These are phyloP conservation scores for Polypedilum vanderplanki DNA, from an alignment of 1,140 invertebrate species.

Conservation along the genomic window DNA sequence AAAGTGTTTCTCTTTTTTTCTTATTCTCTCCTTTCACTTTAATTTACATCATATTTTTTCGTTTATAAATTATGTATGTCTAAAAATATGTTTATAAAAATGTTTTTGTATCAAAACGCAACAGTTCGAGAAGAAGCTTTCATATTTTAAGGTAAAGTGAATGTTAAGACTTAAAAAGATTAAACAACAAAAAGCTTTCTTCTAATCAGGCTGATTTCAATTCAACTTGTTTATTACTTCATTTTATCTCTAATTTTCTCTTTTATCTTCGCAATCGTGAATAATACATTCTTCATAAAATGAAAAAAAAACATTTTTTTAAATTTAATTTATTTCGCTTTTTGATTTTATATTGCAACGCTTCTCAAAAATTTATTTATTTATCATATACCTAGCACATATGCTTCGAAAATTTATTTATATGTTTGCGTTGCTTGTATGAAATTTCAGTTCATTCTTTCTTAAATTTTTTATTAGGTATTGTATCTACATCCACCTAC, in stretches of 20 bases:
- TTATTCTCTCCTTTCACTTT: background rate
- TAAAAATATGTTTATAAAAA: background rate
- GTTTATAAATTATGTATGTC: background rate
- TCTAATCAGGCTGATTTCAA: background rate
- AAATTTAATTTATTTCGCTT: background rate
- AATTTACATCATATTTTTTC: background rate
- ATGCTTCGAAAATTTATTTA: no score
- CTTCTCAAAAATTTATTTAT: no score
- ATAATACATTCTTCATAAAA: no score
- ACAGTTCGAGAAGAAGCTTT: slow-evolving; percentile 21
- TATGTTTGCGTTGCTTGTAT: background rate
- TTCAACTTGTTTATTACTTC: background rate
- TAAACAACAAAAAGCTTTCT: slow-evolving; percentile 23
- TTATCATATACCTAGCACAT: background rate
- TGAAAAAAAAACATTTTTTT: no score
- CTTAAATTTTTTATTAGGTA: no score
- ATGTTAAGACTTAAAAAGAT: background rate
- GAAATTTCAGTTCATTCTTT: no score
- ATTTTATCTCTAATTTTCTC: background rate
- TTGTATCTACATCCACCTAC: no score
- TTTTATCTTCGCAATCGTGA: background rate
- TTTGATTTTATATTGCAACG: no score
- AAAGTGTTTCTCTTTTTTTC: background rate
- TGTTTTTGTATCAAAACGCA: background rate
- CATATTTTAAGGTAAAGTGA: slow-evolving; percentile 26